A percentile compares a stretch with the other conserved stretches of the same genome.
These are phyloP conservation scores for Hexactinellida sp. DNA, from an alignment of 37 sponge, comb jelly and placozoan species.

Conservation along the genomic window DNA sequence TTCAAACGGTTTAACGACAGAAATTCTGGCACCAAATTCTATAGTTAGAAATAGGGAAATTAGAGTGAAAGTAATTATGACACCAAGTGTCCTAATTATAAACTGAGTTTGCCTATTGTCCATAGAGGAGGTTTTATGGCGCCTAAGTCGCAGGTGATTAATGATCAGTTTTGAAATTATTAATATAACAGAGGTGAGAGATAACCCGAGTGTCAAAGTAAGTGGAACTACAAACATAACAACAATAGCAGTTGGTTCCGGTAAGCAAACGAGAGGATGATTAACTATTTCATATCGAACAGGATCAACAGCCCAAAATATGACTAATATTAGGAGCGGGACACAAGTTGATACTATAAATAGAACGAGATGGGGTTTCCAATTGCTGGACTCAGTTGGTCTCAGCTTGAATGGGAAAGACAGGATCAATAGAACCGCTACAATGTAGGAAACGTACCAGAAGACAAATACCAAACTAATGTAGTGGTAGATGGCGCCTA, in stretches of 20 bases:
- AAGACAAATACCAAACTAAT: background rate
- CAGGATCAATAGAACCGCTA: background rate
- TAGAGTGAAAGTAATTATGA: background rate
- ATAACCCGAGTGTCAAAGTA: background rate
- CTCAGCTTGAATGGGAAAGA: background rate
- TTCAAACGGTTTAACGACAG: background rate
- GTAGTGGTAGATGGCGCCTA: background rate
- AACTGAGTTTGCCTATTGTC: background rate
- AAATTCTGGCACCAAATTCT: background rate
- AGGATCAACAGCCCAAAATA: background rate
- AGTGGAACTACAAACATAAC: background rate
- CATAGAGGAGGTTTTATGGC: background rate
- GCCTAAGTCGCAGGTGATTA: background rate
- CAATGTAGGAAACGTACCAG: background rate
- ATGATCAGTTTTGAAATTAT: background rate
- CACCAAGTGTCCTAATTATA: background rate
- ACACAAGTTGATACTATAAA: background rate
- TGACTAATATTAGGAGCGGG: background rate
- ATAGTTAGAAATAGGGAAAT: background rate
- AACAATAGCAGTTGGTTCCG: background rate
- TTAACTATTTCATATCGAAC: background rate
- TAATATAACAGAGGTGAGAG: background rate
- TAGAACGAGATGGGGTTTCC: background rate
- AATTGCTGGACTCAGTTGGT: background rate
- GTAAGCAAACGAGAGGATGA: background rate